phyloP scores from a whole-genome alignment of 2,113 vertebrate species.

The Microcebus lehilahytsara region DNA sequence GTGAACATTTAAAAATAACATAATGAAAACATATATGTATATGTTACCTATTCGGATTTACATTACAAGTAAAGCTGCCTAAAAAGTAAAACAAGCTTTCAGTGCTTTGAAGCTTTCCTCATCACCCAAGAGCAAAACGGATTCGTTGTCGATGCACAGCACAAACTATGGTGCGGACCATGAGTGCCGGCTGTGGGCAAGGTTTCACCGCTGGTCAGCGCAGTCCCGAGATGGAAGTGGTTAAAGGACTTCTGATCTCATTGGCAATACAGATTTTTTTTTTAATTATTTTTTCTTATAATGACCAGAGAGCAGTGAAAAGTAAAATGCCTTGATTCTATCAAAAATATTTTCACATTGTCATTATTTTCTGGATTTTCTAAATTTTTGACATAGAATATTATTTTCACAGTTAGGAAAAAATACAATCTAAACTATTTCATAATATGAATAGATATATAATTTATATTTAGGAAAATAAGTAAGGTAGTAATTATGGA shows the following conservation, averaged over 20 bases:
- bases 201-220: too few relatives aligned
- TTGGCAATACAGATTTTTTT: background rate
- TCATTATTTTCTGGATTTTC: background rate
- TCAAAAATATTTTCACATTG: background rate
- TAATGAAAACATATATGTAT: too few relatives aligned
- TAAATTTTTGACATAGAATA: background rate
- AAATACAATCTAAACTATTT: background rate
- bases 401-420: background rate
- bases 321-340: background rate
- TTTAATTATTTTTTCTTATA: background rate
- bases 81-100: too few relatives aligned
- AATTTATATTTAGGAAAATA: conserved; percentile 18
- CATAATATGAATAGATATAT: background rate
- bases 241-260: background rate
- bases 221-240: too few relatives aligned
- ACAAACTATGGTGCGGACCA: too few relatives aligned
- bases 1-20: too few relatives aligned
- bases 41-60: too few relatives aligned
- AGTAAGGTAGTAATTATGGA: background rate
- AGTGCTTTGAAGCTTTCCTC: too few relatives aligned
- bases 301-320: background rate
- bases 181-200: too few relatives aligned
- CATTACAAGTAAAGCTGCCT: too few relatives aligned
- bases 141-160: too few relatives aligned
- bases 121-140: too few relatives aligned